Conservation (phyloP, 2,797 vertebrate genomes). For the Synaphobranchus kaupii region DNA sequence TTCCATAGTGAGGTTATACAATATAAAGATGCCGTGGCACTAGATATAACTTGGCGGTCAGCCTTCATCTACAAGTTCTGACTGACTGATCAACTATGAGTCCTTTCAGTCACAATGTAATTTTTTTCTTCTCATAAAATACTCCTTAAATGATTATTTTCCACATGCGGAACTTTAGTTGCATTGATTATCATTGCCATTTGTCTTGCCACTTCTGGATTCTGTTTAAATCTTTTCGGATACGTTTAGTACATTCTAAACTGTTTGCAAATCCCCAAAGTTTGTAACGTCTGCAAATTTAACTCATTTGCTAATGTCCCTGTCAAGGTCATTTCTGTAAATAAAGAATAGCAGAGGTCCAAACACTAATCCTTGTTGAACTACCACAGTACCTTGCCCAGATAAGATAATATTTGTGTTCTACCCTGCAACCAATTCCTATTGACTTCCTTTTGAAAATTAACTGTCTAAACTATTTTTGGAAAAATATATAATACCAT, state of each 20-base stretch:
- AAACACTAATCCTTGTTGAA: too few relatives aligned
- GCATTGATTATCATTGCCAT: neutral
- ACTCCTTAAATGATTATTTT: neutral
- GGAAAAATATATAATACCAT: too few relatives aligned
- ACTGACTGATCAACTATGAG: too few relatives aligned
- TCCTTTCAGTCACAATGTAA: too few relatives aligned
- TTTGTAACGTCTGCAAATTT: neutral
- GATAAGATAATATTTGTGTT: neutral
- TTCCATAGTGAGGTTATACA: too few relatives aligned
- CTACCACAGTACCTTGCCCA: neutral
- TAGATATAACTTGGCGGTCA: too few relatives aligned
- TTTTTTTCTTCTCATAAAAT: neutral
- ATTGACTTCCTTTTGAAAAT: neutral
- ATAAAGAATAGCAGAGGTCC: neutral
- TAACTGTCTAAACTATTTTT: too few relatives aligned
- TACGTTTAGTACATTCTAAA: neutral
- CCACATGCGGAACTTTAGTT: neutral
- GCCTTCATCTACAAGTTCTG: too few relatives aligned
- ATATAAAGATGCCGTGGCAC: too few relatives aligned
- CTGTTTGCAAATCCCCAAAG: too few relatives aligned
- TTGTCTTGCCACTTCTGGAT: neutral
- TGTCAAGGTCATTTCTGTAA: neutral
- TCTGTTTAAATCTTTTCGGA: neutral
- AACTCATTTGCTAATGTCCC: neutral
- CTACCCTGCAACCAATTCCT: neutral